phyloP scores from a whole-genome alignment of 1,140 invertebrate species.

The Armadillidium nasatum region DNA sequence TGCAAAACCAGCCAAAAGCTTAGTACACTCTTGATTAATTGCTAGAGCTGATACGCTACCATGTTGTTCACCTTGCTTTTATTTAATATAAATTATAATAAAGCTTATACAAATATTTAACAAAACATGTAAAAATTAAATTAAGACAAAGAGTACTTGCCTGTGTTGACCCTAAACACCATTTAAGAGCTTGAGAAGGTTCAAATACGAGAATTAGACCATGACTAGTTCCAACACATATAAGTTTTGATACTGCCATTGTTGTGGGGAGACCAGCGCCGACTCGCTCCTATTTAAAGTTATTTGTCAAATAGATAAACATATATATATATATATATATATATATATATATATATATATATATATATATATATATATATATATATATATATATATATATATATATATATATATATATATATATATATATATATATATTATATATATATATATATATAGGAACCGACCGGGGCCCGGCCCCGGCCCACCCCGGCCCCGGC shows the following conservation, averaged over 20 bases:
- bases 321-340: too few relatives aligned
- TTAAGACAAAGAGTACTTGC: conserved; percentile 47
- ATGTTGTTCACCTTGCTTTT: conserved; percentile 51
- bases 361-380: not conserved
- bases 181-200: conserved; percentile 73
- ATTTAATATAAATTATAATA: not conserved
- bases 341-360: not conserved
- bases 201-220: conserved; percentile 87
- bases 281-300: conserved; percentile 62
- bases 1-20: conserved; percentile 80
- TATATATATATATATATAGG: too few relatives aligned
- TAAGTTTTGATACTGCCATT: conserved; percentile 66
- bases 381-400: too few relatives aligned
- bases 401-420: too few relatives aligned
- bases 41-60: conserved; percentile 72
- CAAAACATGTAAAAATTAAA: conserved; percentile 48
- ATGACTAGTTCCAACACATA: conserved; percentile 88
- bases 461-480: too few relatives aligned
- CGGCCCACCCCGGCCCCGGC: too few relatives aligned
- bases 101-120: not conserved
- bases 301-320: too few relatives aligned
- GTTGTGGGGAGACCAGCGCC: conserved; percentile 82
- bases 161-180: conserved; percentile 58
- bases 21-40: conserved; percentile 79
- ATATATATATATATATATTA: too few relatives aligned